Evolutionary conservation across 2,113 vertebrate species (phyloP).

Genomic region (Eptesicus fuscus): DNA sequence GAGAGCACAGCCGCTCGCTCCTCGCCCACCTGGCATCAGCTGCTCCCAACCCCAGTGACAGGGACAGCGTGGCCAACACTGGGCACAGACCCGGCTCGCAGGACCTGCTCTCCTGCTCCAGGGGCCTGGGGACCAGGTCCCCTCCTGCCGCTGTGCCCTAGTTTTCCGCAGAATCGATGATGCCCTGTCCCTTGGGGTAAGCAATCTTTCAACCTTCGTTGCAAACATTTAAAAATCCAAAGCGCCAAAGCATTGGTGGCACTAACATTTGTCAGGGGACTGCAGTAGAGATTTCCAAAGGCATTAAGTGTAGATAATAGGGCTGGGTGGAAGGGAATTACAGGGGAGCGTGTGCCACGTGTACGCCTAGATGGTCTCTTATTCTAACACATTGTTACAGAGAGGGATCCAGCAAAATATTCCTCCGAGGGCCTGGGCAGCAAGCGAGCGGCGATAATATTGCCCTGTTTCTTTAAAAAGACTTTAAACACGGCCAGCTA

Average conservation of each 20-base stretch:
- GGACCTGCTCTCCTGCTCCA: constrained; percentile 65
- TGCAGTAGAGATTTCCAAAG: background rate
- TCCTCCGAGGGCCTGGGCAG: background rate
- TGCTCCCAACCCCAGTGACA: constrained; percentile 70
- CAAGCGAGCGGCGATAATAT: background rate
- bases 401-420: background rate
- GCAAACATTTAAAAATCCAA: constrained; percentile 26
- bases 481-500: background rate
- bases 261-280: background rate
- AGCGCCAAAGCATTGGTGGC: constrained; percentile 16
- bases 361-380: background rate
- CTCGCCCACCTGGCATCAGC: constrained; percentile 74
- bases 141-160: constrained; percentile 62
- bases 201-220: constrained; percentile 20
- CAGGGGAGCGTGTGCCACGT: background rate
- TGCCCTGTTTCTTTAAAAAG: background rate
- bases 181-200: constrained; percentile 10
- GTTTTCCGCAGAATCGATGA: constrained; percentile 54
- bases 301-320: background rate
- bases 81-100: constrained; percentile 57
- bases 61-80: constrained; percentile 63
- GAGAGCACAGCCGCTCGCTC: constrained; percentile 70
- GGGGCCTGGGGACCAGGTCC: constrained; percentile 42
- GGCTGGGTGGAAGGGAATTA: background rate
- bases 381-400: background rate